Conservation (phyloP, 1,140 invertebrate genomes). For the Solenopsis fugax region DNA sequence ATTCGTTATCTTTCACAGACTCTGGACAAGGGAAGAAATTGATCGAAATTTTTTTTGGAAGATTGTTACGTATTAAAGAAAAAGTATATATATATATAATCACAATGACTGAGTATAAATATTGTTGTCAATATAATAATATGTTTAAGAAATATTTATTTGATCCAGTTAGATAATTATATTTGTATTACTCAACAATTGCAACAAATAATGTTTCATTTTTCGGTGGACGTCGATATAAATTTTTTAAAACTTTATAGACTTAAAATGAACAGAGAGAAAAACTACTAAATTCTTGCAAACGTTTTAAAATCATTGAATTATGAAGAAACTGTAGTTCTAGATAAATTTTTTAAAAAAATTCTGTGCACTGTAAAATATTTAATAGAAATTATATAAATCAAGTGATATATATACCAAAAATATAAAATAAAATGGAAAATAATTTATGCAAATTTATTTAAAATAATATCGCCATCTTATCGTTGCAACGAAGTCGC, state of each 20-base stretch:
- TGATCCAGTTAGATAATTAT: not conserved
- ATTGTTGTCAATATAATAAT: not conserved
- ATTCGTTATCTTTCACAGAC: slow-evolving; percentile 27
- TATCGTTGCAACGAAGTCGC: not conserved
- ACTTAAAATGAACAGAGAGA: not conserved
- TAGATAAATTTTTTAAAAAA: not conserved
- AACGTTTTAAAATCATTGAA: not conserved
- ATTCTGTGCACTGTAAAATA: not conserved
- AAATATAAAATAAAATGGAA: not conserved
- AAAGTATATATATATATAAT: too few species aligned
- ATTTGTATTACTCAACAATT: not conserved
- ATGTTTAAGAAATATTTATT: not conserved
- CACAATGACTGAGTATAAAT: not conserved
- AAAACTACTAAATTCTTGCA: not conserved
- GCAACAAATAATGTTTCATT: not conserved
- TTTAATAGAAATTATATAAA: not conserved
- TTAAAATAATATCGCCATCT: not conserved
- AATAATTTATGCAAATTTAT: not conserved
- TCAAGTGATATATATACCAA: not conserved
- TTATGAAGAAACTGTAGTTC: not conserved
- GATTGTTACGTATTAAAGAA: slow-evolving; percentile 22
- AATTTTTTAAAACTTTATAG: not conserved
- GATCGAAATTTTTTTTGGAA: slow-evolving; percentile 51
- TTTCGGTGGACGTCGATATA: not conserved
- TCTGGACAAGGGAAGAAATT: slow-evolving; percentile 62